A percentile compares a stretch with the other conserved stretches of the same genome.
These are phyloP conservation scores for Lepidotrigona ventralis DNA, from an alignment of 1,140 invertebrate genomes.

Conservation along the genomic window DNA sequence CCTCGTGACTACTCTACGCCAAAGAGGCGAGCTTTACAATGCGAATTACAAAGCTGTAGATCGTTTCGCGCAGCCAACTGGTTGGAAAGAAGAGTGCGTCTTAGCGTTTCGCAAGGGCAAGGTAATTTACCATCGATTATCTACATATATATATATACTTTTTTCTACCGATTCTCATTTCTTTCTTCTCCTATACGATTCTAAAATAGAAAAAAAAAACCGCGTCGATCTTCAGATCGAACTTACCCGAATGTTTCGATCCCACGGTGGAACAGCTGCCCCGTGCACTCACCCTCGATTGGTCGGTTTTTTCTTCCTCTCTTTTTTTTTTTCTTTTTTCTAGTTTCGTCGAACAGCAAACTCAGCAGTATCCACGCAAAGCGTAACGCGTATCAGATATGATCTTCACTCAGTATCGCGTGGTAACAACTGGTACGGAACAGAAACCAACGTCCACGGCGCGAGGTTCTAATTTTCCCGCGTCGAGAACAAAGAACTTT, in stretches of 20 bases:
- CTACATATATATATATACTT: no score
- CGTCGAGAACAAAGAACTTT: neutral
- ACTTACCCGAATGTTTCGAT: constrained; percentile 33
- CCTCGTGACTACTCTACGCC: no score
- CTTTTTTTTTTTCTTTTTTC: neutral
- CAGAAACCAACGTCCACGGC: neutral
- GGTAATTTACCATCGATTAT: neutral
- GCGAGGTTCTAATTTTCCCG: neutral
- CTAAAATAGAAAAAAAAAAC: neutral
- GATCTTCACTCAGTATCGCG: constrained; percentile 4
- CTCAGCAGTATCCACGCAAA: neutral
- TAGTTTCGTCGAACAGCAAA: neutral
- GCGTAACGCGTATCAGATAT: neutral
- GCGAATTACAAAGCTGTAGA: neutral
- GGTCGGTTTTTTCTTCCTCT: neutral
- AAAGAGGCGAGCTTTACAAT: neutral
- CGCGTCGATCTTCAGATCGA: neutral
- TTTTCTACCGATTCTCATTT: neutral
- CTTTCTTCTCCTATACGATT: neutral
- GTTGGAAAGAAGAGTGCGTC: neutral
- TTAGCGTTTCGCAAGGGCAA: neutral
- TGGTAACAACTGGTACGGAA: neutral
- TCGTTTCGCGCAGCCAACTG: neutral
- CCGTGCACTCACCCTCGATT: neutral
- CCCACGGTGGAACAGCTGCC: constrained; percentile 13